Base-by-base conservation (phyloP, 1,140 invertebrate species). In the Eueides isabella region DNA sequence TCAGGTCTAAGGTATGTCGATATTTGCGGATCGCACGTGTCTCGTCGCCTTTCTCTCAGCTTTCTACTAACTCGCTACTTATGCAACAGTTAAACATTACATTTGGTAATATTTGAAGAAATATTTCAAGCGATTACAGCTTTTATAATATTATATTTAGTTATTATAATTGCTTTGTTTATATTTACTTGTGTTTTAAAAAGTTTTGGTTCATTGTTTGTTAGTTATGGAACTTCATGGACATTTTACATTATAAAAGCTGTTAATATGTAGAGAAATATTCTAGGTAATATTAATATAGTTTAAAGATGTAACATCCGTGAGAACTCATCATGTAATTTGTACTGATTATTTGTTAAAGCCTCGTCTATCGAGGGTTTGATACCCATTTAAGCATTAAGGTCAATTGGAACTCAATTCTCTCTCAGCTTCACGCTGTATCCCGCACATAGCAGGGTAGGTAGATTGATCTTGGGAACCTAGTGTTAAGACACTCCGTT, bases 21-120 rank as follows among this genome's bases (percentile, higher is more conserved):
- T 71, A 64, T 80, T 80, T 72, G 77, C 74, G 26, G 71, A 78
- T 76, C 71, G 75, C 72, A 76, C 68, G 73, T 62, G 71, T 71
- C 44, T 30, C 30, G 61, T 48, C 76, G 76, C 83, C 81, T 85
- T 85, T 83, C 83, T 81, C 83, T 75, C 55, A 48, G 74, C 83
- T 85, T 85, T 85, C 83, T 85, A 85, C 79, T 71, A 77, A 72
- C 75, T 61, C 41, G 65, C 38, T 29, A 55, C 61, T 81, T 79
- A 72, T 71, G 71, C 69, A 79, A 77, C 67, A 48, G 31, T 31
- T 30, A n/a, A 35, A 30, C 48, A 77, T 69, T 66, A 6, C 19
- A 55, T 55, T 55, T 26, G 48, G 48, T 55, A 19, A 55, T 26
- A 26, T 55, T 55, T 9, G 7, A 19, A 55, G 9, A 55, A 55